Conservation (phyloP, 2,888 invertebrate genomes). For the Idaea aversata region DNA sequence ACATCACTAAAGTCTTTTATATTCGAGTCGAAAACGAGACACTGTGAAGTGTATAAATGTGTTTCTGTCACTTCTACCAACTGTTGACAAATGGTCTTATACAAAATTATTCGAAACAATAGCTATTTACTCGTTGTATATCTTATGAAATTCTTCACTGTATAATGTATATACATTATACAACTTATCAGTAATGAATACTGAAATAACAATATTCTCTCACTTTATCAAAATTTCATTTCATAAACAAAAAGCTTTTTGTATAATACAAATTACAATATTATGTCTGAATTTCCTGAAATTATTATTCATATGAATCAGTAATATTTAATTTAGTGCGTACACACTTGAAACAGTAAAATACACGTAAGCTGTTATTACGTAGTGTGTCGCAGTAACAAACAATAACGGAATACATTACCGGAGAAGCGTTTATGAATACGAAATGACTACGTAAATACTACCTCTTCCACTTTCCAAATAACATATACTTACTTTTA, state of each 20-base stretch:
- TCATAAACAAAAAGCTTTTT: neutral
- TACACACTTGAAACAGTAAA: neutral
- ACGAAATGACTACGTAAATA: neutral
- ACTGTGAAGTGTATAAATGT: slow-evolving; percentile 43
- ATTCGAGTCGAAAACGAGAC: slow-evolving; percentile 22
- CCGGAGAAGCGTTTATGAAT: neutral
- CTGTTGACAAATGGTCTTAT: slow-evolving; percentile 42
- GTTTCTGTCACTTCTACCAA: slow-evolving; percentile 33
- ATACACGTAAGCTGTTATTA: neutral
- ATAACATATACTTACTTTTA: neutral
- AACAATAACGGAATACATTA: neutral
- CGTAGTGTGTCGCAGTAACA: neutral
- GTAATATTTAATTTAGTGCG: neutral
- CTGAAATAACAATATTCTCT: too few relatives aligned
- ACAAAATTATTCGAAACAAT: slow-evolving; percentile 38
- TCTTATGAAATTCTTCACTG: neutral
- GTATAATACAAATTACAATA: neutral
- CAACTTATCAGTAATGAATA: too few relatives aligned
- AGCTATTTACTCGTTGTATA: slow-evolving; percentile 21
- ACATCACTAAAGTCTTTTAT: slow-evolving; percentile 15
- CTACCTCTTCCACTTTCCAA: neutral
- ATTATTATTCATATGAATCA: neutral
- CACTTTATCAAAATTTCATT: neutral
- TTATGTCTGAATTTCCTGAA: neutral
- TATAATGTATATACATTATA: too few relatives aligned